Evolutionary conservation across 1,140 invertebrate species (phyloP).

Genomic region (Zaprionus taronus): DNA sequence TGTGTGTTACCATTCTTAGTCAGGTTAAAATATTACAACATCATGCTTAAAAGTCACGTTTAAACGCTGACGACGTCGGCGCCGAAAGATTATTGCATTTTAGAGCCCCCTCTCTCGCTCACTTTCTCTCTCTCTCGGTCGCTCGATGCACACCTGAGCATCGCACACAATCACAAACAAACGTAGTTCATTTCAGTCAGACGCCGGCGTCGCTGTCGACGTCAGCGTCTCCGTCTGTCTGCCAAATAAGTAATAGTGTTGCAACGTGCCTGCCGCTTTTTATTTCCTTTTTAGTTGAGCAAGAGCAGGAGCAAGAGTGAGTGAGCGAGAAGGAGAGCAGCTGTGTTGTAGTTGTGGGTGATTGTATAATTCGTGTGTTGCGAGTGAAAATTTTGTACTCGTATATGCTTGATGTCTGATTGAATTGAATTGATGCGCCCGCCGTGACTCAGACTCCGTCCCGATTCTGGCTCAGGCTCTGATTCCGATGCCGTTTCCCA

Average conservation of each 20-base stretch:
- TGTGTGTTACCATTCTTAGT: constrained; percentile 63
- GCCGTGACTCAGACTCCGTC: constrained; percentile 38
- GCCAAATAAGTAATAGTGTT: constrained; percentile 82
- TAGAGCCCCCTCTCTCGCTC: constrained; percentile 39
- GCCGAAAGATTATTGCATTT: constrained; percentile 83
- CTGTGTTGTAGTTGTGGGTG: constrained; percentile 47
- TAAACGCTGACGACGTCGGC: constrained; percentile 81
- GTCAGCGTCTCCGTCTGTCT: constrained; percentile 65
- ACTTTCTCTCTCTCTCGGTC: not conserved
- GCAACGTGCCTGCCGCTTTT: constrained; percentile 82
- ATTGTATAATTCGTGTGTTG: constrained; percentile 81
- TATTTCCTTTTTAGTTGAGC: constrained; percentile 62
- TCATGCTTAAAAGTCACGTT: constrained; percentile 83
- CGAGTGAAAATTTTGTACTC: constrained; percentile 71
- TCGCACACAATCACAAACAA: constrained; percentile 71
- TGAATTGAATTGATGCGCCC: constrained; percentile 79
- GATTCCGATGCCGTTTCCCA: constrained; percentile 32
- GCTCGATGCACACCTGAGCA: constrained; percentile 31
- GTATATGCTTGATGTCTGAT: constrained; percentile 80
- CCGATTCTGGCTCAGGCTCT: constrained; percentile 11
- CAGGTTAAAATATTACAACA: constrained; percentile 82
- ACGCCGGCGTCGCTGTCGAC: constrained; percentile 39
- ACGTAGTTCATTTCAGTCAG: constrained; percentile 80
- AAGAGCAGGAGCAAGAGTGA: not conserved
- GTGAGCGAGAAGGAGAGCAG: not conserved